Percentiles rank a stretch among this genome's conserved stretches.
phyloP scores from a whole-genome alignment of 2,888 invertebrate species.

The Ptycholaimellus sp. region DNA sequence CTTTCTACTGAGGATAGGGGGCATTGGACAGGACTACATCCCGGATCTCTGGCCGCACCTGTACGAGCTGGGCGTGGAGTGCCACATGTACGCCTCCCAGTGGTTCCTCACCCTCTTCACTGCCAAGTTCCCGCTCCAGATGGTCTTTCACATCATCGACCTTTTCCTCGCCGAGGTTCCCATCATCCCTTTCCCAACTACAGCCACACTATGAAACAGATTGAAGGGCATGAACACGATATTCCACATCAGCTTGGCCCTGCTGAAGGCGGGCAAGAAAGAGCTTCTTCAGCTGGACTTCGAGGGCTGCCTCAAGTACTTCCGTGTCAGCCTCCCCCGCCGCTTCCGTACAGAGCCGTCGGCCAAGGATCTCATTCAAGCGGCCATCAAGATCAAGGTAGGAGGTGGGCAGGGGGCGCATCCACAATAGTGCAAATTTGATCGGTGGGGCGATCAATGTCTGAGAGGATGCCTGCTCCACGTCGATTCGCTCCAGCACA shows the following conservation, averaged over 20 bases:
- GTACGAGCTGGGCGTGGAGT: slow-evolving; percentile 51
- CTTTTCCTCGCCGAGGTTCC: slow-evolving; percentile 48
- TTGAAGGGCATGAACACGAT: slow-evolving; percentile 76
- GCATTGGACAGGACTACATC: slow-evolving; percentile 27
- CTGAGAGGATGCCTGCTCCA: too few relatives aligned
- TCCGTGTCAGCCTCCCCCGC: slow-evolving; percentile 82
- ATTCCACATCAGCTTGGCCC: slow-evolving; percentile 79
- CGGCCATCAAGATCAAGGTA: slow-evolving; percentile 68
- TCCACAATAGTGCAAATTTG: too few relatives aligned
- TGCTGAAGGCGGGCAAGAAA: slow-evolving; percentile 62
- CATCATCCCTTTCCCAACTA: background rate
- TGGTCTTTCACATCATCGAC: slow-evolving; percentile 90
- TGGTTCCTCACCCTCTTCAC: slow-evolving; percentile 99
- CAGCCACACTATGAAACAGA: background rate
- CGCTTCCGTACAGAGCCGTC: slow-evolving; percentile 67
- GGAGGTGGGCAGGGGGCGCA: slow-evolving; percentile 2
- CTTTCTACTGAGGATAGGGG: background rate
- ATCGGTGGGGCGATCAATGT: too few relatives aligned
- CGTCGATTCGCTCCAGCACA: too few relatives aligned
- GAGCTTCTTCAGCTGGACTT: slow-evolving; percentile 78
- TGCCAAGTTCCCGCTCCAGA: slow-evolving; percentile 81
- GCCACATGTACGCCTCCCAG: slow-evolving; percentile 96
- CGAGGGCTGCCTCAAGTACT: slow-evolving; percentile 89
- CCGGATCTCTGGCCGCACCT: slow-evolving; percentile 33
- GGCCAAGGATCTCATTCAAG: slow-evolving; percentile 61